Percentiles rank a stretch among this genome's conserved stretches.
These are phyloP conservation scores for Lagorchestes hirsutus DNA, from an alignment of 2,797 vertebrate genomes.

Conservation along the genomic window DNA sequence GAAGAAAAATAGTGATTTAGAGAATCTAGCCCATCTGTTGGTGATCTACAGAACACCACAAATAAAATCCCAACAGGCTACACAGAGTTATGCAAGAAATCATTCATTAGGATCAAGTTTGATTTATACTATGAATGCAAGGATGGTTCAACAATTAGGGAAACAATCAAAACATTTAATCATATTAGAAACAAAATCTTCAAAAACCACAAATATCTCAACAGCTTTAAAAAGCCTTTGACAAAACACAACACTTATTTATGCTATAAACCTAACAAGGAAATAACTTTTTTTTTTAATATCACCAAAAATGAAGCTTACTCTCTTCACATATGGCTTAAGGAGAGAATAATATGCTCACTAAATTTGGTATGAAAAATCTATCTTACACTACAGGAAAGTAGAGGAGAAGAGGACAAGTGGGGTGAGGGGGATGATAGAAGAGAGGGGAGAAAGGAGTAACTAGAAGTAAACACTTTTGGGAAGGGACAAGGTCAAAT, in stretches of 20 bases:
- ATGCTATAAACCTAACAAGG: background rate
- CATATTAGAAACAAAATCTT: background rate
- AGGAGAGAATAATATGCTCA: too few species aligned
- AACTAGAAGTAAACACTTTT: too few species aligned
- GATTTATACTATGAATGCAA: background rate
- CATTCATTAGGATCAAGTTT: background rate
- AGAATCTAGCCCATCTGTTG: background rate
- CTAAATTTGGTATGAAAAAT: too few species aligned
- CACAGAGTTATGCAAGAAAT: background rate
- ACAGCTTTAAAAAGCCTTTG: background rate
- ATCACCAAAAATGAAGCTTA: background rate
- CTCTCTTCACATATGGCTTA: too few species aligned
- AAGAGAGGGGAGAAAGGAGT: too few species aligned
- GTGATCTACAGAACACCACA: background rate
- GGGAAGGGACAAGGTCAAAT: too few species aligned
- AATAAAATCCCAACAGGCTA: background rate
- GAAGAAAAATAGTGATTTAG: background rate
- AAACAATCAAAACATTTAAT: background rate
- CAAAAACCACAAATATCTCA: background rate
- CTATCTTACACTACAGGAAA: too few species aligned
- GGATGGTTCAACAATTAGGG: background rate
- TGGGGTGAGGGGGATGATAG: too few species aligned
- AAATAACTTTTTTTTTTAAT: background rate
- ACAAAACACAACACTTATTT: background rate
- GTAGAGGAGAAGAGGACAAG: too few species aligned